These are phyloP conservation scores for Porites lutea DNA, from an alignment of 64 coral and sea anemone genomes.

Conservation along the genomic window DNA sequence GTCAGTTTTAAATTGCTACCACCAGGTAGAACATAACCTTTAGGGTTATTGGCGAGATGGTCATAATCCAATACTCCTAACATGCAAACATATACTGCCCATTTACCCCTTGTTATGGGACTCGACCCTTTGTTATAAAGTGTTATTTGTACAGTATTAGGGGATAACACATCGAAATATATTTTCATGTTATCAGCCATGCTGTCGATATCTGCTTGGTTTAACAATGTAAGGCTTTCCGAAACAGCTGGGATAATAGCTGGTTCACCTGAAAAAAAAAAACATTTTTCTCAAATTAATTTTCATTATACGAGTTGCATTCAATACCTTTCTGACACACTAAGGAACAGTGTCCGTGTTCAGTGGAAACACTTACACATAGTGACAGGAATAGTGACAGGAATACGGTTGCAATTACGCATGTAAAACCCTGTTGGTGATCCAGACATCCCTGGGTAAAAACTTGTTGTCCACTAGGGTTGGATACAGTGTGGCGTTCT, in stretches of 20 bases:
- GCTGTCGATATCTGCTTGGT: neutral
- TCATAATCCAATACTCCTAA: constrained; percentile 63
- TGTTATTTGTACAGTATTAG: neutral
- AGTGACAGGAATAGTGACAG: no score
- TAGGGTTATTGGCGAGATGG: constrained; percentile 23
- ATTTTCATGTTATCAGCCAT: constrained; percentile 5
- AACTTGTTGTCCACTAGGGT: no score
- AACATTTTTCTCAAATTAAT: neutral
- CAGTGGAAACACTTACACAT: no score
- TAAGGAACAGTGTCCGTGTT: no score
- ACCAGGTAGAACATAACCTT: constrained; percentile 58
- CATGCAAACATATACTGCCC: constrained; percentile 69
- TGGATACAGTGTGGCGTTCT: no score
- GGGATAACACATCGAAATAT: constrained; percentile 8
- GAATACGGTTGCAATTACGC: no score
- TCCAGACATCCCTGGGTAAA: no score
- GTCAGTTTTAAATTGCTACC: constrained; percentile 60
- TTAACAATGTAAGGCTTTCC: neutral
- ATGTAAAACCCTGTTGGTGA: no score
- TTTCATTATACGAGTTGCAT: no score
- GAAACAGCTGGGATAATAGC: no score
- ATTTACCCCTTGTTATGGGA: constrained; percentile 53
- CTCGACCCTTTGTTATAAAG: constrained; percentile 41
- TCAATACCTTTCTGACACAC: no score
- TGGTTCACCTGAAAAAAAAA: neutral